Conservation (phyloP, 2,113 vertebrate genomes). For the Myocastor coypus region DNA sequence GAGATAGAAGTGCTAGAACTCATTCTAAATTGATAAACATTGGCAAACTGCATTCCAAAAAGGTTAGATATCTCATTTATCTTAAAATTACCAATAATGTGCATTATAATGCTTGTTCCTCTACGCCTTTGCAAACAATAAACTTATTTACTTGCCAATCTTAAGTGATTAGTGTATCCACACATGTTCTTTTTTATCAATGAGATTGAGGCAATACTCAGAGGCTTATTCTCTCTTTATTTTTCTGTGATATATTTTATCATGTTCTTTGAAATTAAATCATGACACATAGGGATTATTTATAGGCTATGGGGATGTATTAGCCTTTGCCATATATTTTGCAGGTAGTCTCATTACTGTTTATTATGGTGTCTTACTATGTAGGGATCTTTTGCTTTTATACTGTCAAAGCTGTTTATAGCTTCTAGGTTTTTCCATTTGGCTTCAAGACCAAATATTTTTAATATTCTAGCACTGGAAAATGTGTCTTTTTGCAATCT, state of each 20-base stretch:
- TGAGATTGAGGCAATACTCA: background rate
- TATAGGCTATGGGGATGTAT: background rate
- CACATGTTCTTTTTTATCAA: background rate
- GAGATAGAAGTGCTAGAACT: constrained; percentile 43
- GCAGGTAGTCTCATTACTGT: background rate
- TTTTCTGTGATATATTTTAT: background rate
- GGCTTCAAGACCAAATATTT: background rate
- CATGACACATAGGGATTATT: background rate
- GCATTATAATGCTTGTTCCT: background rate
- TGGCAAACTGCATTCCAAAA: constrained; percentile 25
- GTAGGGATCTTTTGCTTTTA: background rate
- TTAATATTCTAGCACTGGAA: constrained; percentile 7
- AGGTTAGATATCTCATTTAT: constrained; percentile 23
- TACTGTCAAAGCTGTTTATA: background rate
- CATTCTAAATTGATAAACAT: constrained; percentile 38
- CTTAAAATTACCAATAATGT: background rate
- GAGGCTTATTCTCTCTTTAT: background rate
- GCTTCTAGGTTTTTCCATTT: constrained; percentile 1
- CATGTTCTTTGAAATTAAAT: background rate
- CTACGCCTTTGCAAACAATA: background rate
- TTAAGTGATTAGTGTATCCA: background rate
- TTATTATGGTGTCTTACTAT: background rate
- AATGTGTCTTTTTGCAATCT: background rate
- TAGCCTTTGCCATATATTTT: background rate
- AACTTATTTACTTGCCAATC: constrained; percentile 28